A percentile compares a stretch with the other conserved stretches of the same genome.
Evolutionary conservation across 2,888 invertebrate species (phyloP).

Genomic region (Rhimphoctona megacephalus): DNA sequence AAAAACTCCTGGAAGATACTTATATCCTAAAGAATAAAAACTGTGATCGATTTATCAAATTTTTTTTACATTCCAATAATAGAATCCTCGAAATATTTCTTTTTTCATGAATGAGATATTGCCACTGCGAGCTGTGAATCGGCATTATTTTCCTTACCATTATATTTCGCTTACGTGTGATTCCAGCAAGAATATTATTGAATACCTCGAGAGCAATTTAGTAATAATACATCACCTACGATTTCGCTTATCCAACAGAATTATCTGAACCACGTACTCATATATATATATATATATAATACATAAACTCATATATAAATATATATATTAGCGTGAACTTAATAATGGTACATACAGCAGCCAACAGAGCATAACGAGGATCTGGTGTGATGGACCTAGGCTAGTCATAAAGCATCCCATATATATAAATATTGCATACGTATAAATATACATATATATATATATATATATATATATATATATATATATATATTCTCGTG

Average conservation of each 20-base stretch:
- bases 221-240: constrained; percentile 37
- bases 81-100: neutral
- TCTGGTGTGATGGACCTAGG: constrained; percentile 24
- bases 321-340: constrained; percentile 55
- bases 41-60: neutral
- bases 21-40: neutral
- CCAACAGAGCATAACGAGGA: constrained; percentile 56
- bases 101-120: neutral
- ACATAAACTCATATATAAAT: neutral
- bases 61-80: neutral
- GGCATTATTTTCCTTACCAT: neutral
- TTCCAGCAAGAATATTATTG: neutral
- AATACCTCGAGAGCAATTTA: constrained; percentile 23
- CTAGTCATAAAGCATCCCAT: constrained; percentile 29
- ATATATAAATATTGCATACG: neutral
- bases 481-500: neutral
- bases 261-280: constrained; percentile 53
- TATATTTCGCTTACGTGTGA: neutral
- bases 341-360: constrained; percentile 51
- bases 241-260: constrained; percentile 42
- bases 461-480: neutral
- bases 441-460: neutral
- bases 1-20: neutral
- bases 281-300: constrained; percentile 21
- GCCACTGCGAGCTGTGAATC: neutral